Conservation (phyloP, 2,888 invertebrate species). For the Brachylomia viminalis region DNA sequence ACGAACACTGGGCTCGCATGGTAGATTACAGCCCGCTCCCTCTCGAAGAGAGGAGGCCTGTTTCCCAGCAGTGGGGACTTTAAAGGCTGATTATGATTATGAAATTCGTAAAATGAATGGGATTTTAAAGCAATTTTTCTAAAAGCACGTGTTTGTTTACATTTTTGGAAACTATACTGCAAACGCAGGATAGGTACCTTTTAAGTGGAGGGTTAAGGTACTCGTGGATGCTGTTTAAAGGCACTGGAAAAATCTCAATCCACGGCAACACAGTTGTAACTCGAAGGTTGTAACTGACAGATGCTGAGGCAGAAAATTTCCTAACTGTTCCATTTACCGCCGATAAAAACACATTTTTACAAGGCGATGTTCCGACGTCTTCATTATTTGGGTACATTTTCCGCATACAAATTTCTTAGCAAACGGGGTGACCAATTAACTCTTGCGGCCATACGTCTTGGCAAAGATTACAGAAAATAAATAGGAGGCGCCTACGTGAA, state of each 20-base stretch:
- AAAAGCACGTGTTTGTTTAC: too few relatives aligned
- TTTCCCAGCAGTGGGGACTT: too few relatives aligned
- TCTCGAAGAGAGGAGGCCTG: too few relatives aligned
- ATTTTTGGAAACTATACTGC: too few relatives aligned
- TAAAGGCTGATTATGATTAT: too few relatives aligned
- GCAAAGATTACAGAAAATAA: slow-evolving; percentile 13
- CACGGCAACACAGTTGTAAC: background rate
- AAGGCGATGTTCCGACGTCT: slow-evolving; percentile 19
- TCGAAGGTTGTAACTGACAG: too few relatives aligned
- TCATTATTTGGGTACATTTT: slow-evolving; percentile 21
- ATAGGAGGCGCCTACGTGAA: background rate
- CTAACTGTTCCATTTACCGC: slow-evolving; percentile 2
- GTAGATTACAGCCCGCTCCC: too few relatives aligned
- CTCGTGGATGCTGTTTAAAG: background rate
- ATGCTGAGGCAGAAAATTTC: background rate
- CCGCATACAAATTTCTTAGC: slow-evolving; percentile 36
- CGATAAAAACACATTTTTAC: slow-evolving; percentile 6
- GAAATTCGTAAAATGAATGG: too few relatives aligned
- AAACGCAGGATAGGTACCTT: too few relatives aligned
- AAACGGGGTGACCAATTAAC: slow-evolving; percentile 37
- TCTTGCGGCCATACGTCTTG: background rate
- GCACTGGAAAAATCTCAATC: background rate
- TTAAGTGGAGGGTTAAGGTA: background rate
- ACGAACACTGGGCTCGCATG: too few relatives aligned
- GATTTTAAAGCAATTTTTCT: too few relatives aligned